phyloP scores from a whole-genome alignment of 2,888 invertebrate genomes.

The Pteria penguin region DNA sequence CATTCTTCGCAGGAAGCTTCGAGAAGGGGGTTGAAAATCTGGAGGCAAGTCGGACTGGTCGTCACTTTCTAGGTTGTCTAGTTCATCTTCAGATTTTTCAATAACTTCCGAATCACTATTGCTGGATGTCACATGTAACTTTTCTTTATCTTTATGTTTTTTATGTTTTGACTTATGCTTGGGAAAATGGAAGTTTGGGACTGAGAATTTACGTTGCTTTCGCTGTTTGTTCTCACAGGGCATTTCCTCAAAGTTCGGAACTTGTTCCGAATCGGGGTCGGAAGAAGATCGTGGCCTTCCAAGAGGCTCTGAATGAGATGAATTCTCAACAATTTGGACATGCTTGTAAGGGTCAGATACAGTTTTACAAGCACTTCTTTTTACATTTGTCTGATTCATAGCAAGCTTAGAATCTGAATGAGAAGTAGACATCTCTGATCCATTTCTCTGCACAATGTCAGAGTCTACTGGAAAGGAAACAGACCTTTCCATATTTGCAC shows the following conservation, averaged over 20 bases:
- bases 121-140: conserved; percentile 2
- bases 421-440: background rate
- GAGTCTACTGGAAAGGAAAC: background rate
- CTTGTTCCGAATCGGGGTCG: conserved; percentile 37
- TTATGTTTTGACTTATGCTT: conserved; percentile 50
- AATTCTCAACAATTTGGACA: background rate
- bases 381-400: background rate
- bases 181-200: conserved; percentile 51
- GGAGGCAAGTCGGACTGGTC: conserved; percentile 20
- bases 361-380: conserved; percentile 35
- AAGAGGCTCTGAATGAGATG: background rate
- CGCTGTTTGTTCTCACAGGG: conserved; percentile 24
- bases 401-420: background rate
- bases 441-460: background rate
- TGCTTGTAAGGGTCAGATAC: conserved; percentile 32
- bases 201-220: conserved; percentile 48
- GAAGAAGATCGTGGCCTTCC: conserved; percentile 35
- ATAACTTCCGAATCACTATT: conserved; percentile 4
- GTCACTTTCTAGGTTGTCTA: conserved; percentile 45
- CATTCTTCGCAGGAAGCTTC: conserved; percentile 63
- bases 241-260: conserved; percentile 36
- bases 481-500: background rate
- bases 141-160: conserved; percentile 18
- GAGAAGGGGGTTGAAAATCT: conserved; percentile 17
- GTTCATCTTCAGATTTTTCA: conserved; percentile 26